Evolutionary conservation across 1,140 invertebrate species (phyloP).

Genomic region (Agrypnia vestita): DNA sequence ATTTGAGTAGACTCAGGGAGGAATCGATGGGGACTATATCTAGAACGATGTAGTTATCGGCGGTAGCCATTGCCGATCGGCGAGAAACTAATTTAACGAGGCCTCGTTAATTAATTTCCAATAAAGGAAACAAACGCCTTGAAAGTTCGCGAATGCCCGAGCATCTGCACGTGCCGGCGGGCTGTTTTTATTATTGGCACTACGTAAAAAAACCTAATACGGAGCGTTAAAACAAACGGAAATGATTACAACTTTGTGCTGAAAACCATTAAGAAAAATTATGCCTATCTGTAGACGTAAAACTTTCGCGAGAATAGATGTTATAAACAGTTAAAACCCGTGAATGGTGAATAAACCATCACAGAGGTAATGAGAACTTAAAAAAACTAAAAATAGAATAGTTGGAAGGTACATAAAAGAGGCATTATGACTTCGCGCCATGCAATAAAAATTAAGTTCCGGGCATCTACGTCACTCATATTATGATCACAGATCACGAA

Average conservation of each 20-base stretch:
- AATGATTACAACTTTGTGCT: background rate
- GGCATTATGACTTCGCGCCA: no score
- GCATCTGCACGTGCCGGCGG: background rate
- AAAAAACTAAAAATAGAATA: no score
- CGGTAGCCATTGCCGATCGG: background rate
- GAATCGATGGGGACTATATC: constrained; percentile 19
- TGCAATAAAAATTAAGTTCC: no score
- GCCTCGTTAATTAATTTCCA: background rate
- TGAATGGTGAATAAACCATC: no score
- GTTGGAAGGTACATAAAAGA: no score
- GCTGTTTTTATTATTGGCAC: background rate
- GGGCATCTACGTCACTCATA: no score
- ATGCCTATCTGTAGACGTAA: no score
- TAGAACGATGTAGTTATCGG: background rate
- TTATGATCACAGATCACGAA: no score
- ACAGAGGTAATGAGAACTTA: no score
- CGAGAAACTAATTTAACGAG: constrained; percentile 20
- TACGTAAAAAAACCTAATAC: background rate
- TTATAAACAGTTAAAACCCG: no score
- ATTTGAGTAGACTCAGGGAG: background rate
- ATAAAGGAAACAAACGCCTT: constrained; percentile 3
- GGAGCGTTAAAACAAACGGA: background rate
- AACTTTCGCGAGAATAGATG: no score
- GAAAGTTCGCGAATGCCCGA: background rate
- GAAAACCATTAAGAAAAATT: no score